Conservation (phyloP, 2,113 vertebrate genomes). For the Fregata magnificens region DNA sequence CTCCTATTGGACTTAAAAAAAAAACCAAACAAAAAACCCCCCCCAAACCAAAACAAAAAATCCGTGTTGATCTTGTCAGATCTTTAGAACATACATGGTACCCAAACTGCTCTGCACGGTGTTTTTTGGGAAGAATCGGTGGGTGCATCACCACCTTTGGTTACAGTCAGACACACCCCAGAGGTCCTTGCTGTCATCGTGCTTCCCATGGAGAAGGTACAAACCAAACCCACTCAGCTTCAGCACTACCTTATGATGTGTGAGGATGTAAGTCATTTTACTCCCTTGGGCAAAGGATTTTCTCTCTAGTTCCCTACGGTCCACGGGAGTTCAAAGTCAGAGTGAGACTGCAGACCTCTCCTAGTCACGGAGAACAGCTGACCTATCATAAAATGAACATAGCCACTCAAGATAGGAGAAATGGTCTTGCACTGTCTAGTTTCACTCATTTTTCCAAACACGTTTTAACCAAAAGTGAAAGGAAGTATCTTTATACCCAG, state of each 20-base stretch:
- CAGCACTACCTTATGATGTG: not conserved
- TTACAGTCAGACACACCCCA: not conserved
- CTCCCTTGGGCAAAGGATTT: not conserved
- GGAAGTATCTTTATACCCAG: not conserved
- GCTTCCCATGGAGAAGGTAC: not conserved
- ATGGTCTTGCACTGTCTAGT: not conserved
- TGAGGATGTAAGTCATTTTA: not conserved
- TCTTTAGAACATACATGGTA: fast-evolving
- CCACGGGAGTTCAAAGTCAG: not conserved
- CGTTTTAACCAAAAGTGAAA: not conserved
- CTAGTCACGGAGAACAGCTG: not conserved
- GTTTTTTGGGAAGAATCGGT: not conserved
- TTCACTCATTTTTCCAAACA: not conserved
- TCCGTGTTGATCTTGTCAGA: not conserved
- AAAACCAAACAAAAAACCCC: no score
- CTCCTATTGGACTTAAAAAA: not conserved
- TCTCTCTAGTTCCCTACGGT: not conserved
- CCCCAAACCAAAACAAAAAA: not conserved
- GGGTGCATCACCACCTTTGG: not conserved
- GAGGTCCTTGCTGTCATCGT: fast-evolving
- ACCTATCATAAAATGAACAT: not conserved
- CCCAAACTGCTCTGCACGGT: not conserved
- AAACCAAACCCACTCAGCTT: not conserved
- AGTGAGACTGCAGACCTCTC: not conserved
- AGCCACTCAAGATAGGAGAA: not conserved